Conservation (phyloP, 1,140 invertebrate species). For the Saxidomus purpurata region DNA sequence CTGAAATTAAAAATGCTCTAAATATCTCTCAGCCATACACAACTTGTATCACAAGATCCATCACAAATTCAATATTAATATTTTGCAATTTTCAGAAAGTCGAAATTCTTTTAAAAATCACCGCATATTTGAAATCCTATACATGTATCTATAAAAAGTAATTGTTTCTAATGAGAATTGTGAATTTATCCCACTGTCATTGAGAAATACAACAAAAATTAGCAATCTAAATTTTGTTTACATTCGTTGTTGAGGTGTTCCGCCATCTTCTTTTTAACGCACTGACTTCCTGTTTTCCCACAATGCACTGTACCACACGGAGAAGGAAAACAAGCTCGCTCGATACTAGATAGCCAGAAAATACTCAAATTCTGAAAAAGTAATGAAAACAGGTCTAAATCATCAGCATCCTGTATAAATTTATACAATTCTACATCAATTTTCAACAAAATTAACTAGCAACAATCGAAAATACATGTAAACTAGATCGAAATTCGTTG, state of each 20-base stretch:
- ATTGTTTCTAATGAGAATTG: no score
- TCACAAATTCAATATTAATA: no score
- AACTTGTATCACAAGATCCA: no score
- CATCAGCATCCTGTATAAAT: background rate
- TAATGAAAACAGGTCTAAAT: background rate
- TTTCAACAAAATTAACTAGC: background rate
- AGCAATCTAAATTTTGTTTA: conserved; percentile 31
- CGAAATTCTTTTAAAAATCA: no score
- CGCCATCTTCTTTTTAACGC: conserved; percentile 6
- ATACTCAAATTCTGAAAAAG: background rate
- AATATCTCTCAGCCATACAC: no score
- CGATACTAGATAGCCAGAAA: background rate
- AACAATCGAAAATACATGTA: background rate
- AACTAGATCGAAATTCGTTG: background rate
- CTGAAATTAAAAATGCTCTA: no score
- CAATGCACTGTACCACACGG: conserved; percentile 26
- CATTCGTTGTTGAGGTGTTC: conserved; percentile 29
- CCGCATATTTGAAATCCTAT: no score
- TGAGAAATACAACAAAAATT: background rate
- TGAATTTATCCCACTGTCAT: no score
- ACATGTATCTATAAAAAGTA: no score
- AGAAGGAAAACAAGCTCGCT: background rate
- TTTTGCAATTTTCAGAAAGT: no score
- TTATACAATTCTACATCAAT: background rate
- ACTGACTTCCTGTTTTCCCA: conserved; percentile 38